Percentiles rank a stretch among this genome's conserved stretches.
phyloP scores from a whole-genome alignment of 2,888 invertebrate species.

The Oligia latruncula region DNA sequence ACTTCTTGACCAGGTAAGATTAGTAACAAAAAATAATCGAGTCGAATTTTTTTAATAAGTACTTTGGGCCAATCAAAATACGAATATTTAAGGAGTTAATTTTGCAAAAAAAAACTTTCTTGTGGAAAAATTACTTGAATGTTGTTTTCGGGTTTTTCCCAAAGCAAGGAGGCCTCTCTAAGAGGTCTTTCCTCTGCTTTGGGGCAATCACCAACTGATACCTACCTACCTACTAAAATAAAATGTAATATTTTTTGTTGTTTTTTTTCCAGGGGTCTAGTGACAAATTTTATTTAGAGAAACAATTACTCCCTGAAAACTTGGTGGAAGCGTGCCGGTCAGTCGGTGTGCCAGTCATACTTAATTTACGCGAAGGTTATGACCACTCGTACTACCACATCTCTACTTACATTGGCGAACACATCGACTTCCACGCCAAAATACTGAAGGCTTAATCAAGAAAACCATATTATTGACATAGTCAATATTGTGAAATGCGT shows the following conservation, averaged over 20 bases:
- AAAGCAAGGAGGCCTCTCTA: too few species aligned
- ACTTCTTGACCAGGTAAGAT: constrained; percentile 95
- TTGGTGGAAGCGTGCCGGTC: constrained; percentile 93
- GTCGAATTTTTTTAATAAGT: neutral
- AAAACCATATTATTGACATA: constrained; percentile 39
- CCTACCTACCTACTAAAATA: too few species aligned
- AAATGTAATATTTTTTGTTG: neutral
- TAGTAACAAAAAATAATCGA: too few species aligned
- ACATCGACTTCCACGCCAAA: constrained; percentile 96
- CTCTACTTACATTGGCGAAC: constrained; percentile 97
- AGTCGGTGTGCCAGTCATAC: constrained; percentile 92
- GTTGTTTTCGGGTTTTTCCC: too few species aligned
- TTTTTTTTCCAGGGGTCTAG: constrained; percentile 92
- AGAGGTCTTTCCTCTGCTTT: neutral
- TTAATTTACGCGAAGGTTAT: constrained; percentile 95
- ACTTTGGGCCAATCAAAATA: neutral
- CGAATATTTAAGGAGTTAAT: neutral
- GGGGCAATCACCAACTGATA: too few species aligned
- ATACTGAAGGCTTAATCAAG: constrained; percentile 90
- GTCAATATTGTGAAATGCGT: constrained; percentile 68
- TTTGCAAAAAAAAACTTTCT: neutral
- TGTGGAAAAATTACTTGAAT: neutral
- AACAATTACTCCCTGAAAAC: constrained; percentile 96
- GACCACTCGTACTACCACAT: constrained; percentile 99
- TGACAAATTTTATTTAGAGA: constrained; percentile 94